A percentile compares a stretch with the other conserved stretches of the same genome.
Conservation (phyloP, 2,113 vertebrate species). For the Nesogale talazaci region DNA sequence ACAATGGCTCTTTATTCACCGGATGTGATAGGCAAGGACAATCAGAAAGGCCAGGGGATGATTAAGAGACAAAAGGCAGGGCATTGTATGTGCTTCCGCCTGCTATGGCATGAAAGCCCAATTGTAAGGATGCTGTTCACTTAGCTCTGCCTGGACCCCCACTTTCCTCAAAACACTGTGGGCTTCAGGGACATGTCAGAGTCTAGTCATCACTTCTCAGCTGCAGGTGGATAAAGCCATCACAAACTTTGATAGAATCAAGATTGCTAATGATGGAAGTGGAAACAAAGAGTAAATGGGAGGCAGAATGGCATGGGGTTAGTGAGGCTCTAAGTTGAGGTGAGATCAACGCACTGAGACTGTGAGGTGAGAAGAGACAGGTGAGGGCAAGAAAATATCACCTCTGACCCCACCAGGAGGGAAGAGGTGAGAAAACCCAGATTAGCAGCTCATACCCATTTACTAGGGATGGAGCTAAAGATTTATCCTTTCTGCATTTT, state of each 20-base stretch:
- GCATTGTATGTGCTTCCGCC: background rate
- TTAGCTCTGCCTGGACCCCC: too few species aligned
- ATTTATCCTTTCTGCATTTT: background rate
- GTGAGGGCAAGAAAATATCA: background rate
- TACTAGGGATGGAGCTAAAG: accelerated
- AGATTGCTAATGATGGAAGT: too few species aligned
- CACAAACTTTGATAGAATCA: background rate
- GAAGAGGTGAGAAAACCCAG: background rate
- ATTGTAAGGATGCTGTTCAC: background rate
- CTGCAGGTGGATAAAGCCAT: background rate
- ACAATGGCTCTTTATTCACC: constrained; percentile 50
- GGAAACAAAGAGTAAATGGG: background rate
- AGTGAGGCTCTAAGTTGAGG: too few species aligned
- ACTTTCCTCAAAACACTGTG: background rate
- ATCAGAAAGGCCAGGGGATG: constrained; percentile 23
- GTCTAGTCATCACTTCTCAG: background rate
- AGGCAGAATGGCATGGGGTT: background rate
- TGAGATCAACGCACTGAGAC: background rate
- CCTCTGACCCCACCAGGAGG: background rate
- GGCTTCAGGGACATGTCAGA: accelerated
- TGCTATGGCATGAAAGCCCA: background rate
- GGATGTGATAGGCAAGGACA: background rate
- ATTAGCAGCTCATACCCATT: background rate
- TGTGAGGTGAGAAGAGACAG: background rate
- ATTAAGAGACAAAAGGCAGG: constrained; percentile 29